Conservation (phyloP, 2,797 vertebrate genomes). For the Amblyraja radiata region DNA sequence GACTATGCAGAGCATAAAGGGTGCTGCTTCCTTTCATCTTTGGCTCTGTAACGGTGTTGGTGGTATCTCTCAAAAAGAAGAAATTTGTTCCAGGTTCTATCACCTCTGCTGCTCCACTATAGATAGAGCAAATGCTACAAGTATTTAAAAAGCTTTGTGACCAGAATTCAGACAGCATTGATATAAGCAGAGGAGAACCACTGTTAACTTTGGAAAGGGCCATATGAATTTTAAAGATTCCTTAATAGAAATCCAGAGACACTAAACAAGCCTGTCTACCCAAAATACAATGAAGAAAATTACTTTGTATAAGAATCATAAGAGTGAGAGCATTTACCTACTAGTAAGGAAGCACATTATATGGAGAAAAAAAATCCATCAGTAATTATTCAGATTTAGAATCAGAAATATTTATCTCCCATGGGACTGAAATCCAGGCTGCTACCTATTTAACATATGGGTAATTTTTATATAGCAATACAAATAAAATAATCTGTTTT, state of each 20-base stretch:
- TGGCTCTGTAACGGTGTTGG: no score
- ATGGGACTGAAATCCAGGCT: background rate
- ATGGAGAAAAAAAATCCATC: background rate
- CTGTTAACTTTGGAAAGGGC: background rate
- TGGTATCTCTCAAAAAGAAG: no score
- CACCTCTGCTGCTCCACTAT: no score
- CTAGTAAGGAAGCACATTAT: no score
- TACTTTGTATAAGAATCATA: background rate
- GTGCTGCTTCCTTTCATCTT: no score
- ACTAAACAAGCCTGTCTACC: background rate
- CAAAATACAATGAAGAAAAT: background rate
- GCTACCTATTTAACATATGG: background rate
- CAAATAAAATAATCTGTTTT: background rate
- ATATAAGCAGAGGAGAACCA: background rate
- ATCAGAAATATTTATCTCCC: background rate
- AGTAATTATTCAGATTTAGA: background rate
- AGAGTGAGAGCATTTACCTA: background rate
- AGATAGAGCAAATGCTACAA: no score
- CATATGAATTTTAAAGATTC: background rate
- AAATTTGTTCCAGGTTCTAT: no score
- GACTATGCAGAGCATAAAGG: no score
- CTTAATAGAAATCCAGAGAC: background rate
- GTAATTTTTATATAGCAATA: background rate
- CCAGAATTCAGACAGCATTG: background rate
- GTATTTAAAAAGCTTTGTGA: background rate